Base-by-base conservation (phyloP, 2,113 vertebrate species). In the Ursus arctos region DNA sequence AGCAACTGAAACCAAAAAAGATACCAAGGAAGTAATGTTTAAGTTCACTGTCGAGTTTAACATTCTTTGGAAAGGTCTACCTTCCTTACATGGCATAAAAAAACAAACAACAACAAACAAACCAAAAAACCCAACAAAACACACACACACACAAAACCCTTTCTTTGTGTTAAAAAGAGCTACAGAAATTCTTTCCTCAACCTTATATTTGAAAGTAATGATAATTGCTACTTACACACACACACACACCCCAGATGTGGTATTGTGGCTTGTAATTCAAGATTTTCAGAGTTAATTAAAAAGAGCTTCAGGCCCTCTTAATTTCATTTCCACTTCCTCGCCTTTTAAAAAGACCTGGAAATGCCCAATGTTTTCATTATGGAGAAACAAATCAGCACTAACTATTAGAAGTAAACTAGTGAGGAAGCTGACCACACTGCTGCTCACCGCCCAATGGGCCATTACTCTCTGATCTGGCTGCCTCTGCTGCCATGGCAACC, bases 201-300 rank as follows among this genome's bases (percentile, higher is more conserved):
- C 40, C 33, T 84, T 43, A 9, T 63, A 59, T 71, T 91, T 88
- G n/a, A 91, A 93, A 96, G 74, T 83, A 65, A 63, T 87, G 85
- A 51, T 76, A 97, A 97, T 4, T 81, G 72, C 43, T 88, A 47
- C 26, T 43, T 43, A 13, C 0, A 63, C 31, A 49, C 19, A 24
- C 43, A 47, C 11, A 36, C 28, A 24, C 63, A 19, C 51, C 59
- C n/a, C 14, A 89, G 83, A 92, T 67, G 33, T 40, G 33, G 82
- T 63, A n/a, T 47, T 79, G 65, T 92, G 81, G 94, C 65, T 96
- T 95, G 36, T 94, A 97, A 97, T 94, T 97, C 74, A 97, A 97
- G 83, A 97, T 88, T 88, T 95, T 94, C 74, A 79, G 89, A 96
- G 84, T 97, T 94, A 97, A 97, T 97, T 97, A 95, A 94, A 97